A percentile compares a stretch with the other conserved stretches of the same genome.
phyloP scores from a whole-genome alignment of 1,140 invertebrate genomes.

The Araneus ventricosus region DNA sequence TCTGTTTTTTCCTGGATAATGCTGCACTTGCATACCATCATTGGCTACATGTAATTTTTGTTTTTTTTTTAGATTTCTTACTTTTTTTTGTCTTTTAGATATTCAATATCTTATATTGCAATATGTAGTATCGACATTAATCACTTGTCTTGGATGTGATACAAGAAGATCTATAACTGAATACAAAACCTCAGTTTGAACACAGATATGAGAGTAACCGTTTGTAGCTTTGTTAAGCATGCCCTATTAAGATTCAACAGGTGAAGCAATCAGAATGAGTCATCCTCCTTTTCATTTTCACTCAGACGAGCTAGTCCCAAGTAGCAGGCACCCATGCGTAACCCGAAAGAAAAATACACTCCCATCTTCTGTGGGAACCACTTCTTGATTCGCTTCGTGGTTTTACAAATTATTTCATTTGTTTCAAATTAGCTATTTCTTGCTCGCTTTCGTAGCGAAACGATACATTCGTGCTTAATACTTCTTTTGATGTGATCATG shows the following conservation, averaged over 20 bases:
- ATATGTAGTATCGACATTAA: too few relatives aligned
- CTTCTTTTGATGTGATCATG: not conserved
- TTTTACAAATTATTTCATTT: constrained; percentile 72
- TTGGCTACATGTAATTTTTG: too few relatives aligned
- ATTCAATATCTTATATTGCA: too few relatives aligned
- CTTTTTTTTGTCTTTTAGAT: too few relatives aligned
- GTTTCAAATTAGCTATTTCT: constrained; percentile 69
- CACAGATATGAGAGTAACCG: too few relatives aligned
- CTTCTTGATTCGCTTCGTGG: constrained; percentile 57
- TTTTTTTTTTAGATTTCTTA: too few relatives aligned
- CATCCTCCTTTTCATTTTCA: constrained; percentile 7
- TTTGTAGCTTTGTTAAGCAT: not conserved
- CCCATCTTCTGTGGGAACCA: constrained; percentile 68
- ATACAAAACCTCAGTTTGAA: too few relatives aligned
- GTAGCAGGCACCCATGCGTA: constrained; percentile 27
- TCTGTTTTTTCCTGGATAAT: too few relatives aligned
- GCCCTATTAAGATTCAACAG: not conserved
- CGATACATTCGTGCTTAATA: not conserved
- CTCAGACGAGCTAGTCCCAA: constrained; percentile 25
- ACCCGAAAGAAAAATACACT: not conserved
- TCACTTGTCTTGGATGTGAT: too few relatives aligned
- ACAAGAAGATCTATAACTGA: too few relatives aligned
- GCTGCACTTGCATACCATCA: too few relatives aligned
- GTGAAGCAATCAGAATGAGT: constrained; percentile 5
- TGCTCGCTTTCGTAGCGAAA: constrained; percentile 45